These are phyloP conservation scores for Lasioglossum villosulum DNA, from an alignment of 2,888 invertebrate genomes.

Conservation along the genomic window DNA sequence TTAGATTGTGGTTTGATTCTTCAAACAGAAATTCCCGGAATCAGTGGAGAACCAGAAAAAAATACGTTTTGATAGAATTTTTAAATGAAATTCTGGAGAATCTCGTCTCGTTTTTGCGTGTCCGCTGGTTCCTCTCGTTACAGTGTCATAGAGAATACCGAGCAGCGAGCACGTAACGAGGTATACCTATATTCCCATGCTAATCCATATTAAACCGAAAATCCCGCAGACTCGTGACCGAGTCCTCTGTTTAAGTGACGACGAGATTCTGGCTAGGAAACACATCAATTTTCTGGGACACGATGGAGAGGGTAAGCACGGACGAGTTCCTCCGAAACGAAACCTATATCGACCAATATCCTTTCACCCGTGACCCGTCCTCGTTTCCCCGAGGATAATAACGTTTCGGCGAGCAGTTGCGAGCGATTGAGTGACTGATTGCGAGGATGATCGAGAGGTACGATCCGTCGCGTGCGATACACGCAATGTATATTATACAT, in stretches of 20 bases:
- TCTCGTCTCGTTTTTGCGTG: background rate
- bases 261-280: background rate
- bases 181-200: constrained; percentile 49
- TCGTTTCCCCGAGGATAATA: constrained; percentile 4
- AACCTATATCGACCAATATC: constrained; percentile 36
- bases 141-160: background rate
- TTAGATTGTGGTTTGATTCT: background rate
- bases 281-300: constrained; percentile 25
- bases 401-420: background rate
- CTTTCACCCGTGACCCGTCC: constrained; percentile 11
- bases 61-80: background rate
- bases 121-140: background rate
- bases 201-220: constrained; percentile 35
- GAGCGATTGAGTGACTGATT: constrained; percentile 6
- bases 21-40: background rate
- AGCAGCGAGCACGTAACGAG: constrained; percentile 27
- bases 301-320: constrained; percentile 16
- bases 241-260: constrained; percentile 25
- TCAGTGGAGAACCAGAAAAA: background rate
- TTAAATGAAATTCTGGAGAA: background rate
- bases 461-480: background rate
- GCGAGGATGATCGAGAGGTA: constrained; percentile 11
- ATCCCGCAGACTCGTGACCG: constrained; percentile 25
- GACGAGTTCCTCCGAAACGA: constrained; percentile 33
- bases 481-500: background rate